phyloP scores from a whole-genome alignment of 2,797 vertebrate genomes.

The Smutsia temminckii region DNA sequence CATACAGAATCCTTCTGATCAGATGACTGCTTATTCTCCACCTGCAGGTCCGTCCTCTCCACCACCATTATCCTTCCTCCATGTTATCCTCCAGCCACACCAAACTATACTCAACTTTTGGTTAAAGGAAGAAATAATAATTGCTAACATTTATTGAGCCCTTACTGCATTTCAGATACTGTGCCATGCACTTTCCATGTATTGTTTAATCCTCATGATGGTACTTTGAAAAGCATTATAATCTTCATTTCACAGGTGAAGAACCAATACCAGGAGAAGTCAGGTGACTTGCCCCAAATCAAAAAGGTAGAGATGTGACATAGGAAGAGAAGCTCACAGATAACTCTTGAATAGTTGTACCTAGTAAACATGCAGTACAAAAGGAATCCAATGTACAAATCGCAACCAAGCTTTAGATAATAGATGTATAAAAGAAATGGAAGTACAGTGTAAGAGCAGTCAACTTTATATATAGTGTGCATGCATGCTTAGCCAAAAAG shows the following conservation, averaged over 20 bases:
- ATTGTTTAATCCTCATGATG: neutral
- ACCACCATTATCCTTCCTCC: neutral
- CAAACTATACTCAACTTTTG: neutral
- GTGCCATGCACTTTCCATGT: neutral
- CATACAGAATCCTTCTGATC: neutral
- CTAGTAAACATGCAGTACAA: neutral
- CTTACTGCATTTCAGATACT: neutral
- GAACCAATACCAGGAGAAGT: neutral
- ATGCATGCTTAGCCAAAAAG: neutral
- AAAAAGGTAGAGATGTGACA: neutral
- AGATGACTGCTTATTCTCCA: neutral
- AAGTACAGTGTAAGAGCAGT: neutral
- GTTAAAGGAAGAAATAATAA: neutral
- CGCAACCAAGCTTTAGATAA: constrained; percentile 4
- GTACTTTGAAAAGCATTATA: neutral
- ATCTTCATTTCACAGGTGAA: constrained; percentile 8
- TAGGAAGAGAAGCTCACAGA: neutral
- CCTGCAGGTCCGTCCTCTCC: neutral
- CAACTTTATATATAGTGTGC: neutral
- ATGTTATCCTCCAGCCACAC: too few species aligned
- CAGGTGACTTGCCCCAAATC: neutral
- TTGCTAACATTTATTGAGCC: neutral
- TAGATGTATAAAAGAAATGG: neutral
- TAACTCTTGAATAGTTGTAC: neutral
- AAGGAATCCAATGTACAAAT: neutral